These are phyloP conservation scores for Cyprinodon tularosa DNA, from an alignment of 2,113 vertebrate species.

Conservation along the genomic window DNA sequence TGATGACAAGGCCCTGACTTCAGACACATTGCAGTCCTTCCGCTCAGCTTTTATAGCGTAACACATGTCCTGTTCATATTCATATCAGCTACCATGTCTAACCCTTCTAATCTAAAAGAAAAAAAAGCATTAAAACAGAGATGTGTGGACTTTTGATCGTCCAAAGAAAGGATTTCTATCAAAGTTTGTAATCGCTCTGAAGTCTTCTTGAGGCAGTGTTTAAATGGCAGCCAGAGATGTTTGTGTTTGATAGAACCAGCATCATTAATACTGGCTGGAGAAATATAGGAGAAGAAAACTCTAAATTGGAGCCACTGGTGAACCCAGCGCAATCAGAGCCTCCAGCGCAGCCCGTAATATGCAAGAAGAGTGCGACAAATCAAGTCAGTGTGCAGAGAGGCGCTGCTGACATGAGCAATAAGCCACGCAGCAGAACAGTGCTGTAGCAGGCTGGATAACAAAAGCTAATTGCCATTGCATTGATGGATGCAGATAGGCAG, in stretches of 20 bases:
- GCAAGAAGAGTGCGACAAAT: slow-evolving; percentile 33
- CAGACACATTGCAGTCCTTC: too few relatives aligned
- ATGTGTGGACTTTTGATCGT: neutral
- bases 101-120: neutral
- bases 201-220: neutral
- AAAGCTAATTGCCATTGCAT: slow-evolving; percentile 51
- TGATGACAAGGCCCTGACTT: too few relatives aligned
- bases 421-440: slow-evolving; percentile 23
- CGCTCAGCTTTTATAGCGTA: too few relatives aligned
- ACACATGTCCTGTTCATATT: too few relatives aligned
- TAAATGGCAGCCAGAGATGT: slow-evolving; percentile 4
- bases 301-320: neutral
- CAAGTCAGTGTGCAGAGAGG: slow-evolving; percentile 17
- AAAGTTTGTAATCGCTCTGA: neutral
- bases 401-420: slow-evolving; percentile 36
- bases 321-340: neutral
- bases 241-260: slow-evolving; percentile 13
- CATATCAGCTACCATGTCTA: too few relatives aligned
- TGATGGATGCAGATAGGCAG: slow-evolving; percentile 43
- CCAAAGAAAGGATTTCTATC: too few relatives aligned
- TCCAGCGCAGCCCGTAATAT: slow-evolving; percentile 13
- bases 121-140: neutral
- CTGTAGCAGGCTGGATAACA: slow-evolving; percentile 37
- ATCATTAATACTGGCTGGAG: neutral
- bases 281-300: slow-evolving; percentile 11